A percentile compares a stretch with the other conserved stretches of the same genome.
These are phyloP conservation scores for Apteryx mantelli DNA, from an alignment of 2,113 vertebrate species.

Conservation along the genomic window DNA sequence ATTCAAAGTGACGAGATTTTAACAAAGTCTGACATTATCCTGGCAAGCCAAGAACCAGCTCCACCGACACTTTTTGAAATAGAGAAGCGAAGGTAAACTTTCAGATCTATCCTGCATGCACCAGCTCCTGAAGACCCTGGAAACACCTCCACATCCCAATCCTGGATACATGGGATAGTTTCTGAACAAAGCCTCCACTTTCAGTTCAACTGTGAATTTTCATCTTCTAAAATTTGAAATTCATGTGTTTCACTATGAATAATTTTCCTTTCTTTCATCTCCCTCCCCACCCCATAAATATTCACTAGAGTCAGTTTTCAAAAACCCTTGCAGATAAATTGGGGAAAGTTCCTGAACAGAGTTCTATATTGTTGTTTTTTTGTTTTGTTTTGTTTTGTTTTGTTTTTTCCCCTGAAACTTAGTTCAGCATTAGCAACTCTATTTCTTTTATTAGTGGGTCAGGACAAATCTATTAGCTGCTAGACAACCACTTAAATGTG, in stretches of 20 bases:
- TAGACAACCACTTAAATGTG: not conserved
- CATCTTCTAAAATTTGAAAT: conserved; percentile 33
- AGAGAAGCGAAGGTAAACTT: not conserved
- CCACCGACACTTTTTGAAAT: not conserved
- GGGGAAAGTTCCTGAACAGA: not conserved
- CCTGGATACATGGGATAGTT: not conserved
- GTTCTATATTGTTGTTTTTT: not conserved
- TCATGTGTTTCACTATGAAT: conserved; percentile 48
- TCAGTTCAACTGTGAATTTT: conserved; percentile 41
- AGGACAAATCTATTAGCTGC: not conserved
- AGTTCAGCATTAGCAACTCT: not conserved
- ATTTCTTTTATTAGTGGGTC: not conserved
- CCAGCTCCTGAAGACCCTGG: conserved; percentile 15
- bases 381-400: not conserved
- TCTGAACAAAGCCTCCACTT: conserved; percentile 1
- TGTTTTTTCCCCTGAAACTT: not conserved
- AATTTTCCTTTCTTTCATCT: conserved; percentile 33
- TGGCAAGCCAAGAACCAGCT: not conserved
- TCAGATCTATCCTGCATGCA: not conserved
- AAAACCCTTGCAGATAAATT: not conserved
- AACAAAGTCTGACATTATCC: not conserved
- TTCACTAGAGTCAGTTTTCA: conserved; percentile 2
- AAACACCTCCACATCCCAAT: not conserved
- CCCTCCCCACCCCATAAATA: conserved; percentile 29
- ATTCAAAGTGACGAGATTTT: not conserved